These are phyloP conservation scores for Eristalis tenax DNA, from an alignment of 2,888 invertebrate species.

Conservation along the genomic window DNA sequence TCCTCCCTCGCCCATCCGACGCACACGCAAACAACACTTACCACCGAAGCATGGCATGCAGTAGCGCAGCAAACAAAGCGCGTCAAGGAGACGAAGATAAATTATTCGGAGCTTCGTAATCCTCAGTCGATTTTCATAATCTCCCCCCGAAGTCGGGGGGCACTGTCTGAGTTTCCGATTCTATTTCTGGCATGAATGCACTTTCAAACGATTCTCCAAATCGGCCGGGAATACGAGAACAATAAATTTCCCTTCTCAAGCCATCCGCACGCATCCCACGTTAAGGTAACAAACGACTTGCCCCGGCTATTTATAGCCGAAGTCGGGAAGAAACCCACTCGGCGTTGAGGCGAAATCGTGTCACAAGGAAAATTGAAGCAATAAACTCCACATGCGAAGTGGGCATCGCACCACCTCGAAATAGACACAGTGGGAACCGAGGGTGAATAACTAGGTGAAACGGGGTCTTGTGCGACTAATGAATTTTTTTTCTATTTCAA, in stretches of 20 bases:
- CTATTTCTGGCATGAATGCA: slow-evolving; percentile 71
- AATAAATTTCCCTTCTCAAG: slow-evolving; percentile 41
- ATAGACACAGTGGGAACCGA: slow-evolving; percentile 33
- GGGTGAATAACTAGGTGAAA: slow-evolving; percentile 47
- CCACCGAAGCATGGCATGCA: background rate
- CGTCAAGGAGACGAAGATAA: slow-evolving; percentile 43
- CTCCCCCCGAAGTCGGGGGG: slow-evolving; percentile 12
- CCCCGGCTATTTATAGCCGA: slow-evolving; percentile 48
- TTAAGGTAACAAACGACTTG: slow-evolving; percentile 42
- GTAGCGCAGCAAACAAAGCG: slow-evolving; percentile 4
- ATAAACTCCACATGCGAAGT: slow-evolving; percentile 60
- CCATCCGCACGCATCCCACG: slow-evolving; percentile 38
- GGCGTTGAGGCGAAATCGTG: slow-evolving; percentile 28
- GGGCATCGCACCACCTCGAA: slow-evolving; percentile 37
- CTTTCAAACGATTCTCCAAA: slow-evolving; percentile 65
- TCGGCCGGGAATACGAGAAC: slow-evolving; percentile 46
- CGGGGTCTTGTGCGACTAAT: slow-evolving; percentile 33
- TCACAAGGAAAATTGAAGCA: slow-evolving; percentile 60
- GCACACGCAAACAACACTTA: background rate
- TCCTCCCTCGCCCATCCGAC: no score
- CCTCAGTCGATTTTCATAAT: slow-evolving; percentile 59
- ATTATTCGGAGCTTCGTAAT: slow-evolving; percentile 50
- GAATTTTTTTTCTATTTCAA: slow-evolving; percentile 46
- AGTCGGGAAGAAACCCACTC: slow-evolving; percentile 9
- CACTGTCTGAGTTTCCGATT: slow-evolving; percentile 44